Evolutionary conservation across 2,888 invertebrate genomes (phyloP).

Genomic region (Caenorhabditis sp.): DNA sequence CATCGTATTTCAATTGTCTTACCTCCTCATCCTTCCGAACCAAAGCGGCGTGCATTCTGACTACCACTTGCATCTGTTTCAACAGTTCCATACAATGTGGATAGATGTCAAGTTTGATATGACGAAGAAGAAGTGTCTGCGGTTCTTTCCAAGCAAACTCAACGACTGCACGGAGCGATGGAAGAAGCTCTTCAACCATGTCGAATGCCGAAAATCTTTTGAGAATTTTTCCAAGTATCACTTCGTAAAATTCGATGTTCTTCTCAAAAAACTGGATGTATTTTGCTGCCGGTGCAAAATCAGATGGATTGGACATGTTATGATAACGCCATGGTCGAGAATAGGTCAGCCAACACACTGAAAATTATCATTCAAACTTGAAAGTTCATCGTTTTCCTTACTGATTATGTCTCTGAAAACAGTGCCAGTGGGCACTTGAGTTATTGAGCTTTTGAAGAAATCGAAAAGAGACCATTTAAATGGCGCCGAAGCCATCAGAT

Average conservation of each 20-base stretch:
- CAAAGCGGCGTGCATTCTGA: slow-evolving; percentile 2
- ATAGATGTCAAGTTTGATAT: slow-evolving; percentile 55
- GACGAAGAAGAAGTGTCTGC: slow-evolving; percentile 49
- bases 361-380: neutral
- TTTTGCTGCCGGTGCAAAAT: slow-evolving; percentile 25
- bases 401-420: slow-evolving; percentile 66
- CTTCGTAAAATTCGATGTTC: slow-evolving; percentile 70
- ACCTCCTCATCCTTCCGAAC: slow-evolving; percentile 45
- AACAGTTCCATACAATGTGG: slow-evolving; percentile 40
- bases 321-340: slow-evolving; percentile 72
- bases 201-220: slow-evolving; percentile 67
- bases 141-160: slow-evolving; percentile 73
- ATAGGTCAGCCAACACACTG: slow-evolving; percentile 69
- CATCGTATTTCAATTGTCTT: neutral
- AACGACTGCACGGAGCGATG: slow-evolving; percentile 48
- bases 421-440: slow-evolving; percentile 70
- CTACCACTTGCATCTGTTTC: slow-evolving; percentile 54
- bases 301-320: slow-evolving; percentile 34
- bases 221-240: slow-evolving; percentile 73
- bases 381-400: slow-evolving; percentile 18
- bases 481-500: slow-evolving; percentile 65
- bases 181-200: slow-evolving; percentile 50
- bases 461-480: slow-evolving; percentile 65
- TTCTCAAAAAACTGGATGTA: slow-evolving; percentile 60
- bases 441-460: slow-evolving; percentile 68